Evolutionary conservation across 2,888 invertebrate species (phyloP).

Genomic region (Drosophila acutilabella): DNA sequence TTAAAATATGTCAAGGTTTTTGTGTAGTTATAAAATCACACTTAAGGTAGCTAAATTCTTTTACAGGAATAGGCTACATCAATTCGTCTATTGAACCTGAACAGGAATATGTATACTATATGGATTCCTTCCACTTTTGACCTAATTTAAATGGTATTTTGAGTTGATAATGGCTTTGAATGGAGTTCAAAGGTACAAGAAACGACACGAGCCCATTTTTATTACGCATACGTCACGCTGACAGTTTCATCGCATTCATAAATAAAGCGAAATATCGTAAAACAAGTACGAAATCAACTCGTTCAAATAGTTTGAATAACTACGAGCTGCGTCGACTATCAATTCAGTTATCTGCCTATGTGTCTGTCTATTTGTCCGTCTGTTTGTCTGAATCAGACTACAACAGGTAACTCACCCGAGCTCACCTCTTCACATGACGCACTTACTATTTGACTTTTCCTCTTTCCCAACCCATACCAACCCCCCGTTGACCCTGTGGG

Average conservation of each 20-base stretch:
- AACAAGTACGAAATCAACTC: slow-evolving; percentile 14
- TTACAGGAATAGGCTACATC: too few species aligned
- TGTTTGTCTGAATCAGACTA: slow-evolving; percentile 10
- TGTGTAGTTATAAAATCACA: background rate
- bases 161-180: background rate
- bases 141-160: background rate
- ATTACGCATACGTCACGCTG: slow-evolving; percentile 55
- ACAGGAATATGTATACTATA: too few species aligned
- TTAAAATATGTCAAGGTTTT: background rate
- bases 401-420: slow-evolving; percentile 32
- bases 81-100: too few species aligned
- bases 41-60: background rate
- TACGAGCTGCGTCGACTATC: slow-evolving; percentile 8
- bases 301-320: slow-evolving; percentile 58
- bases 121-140: too few species aligned
- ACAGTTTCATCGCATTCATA: slow-evolving; percentile 57
- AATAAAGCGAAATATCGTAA: slow-evolving; percentile 25
- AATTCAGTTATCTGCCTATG: background rate
- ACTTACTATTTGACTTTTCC: slow-evolving; percentile 19
- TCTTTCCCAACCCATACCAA: background rate
- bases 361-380: background rate
- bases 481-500: slow-evolving; percentile 8
- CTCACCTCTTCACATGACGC: slow-evolving; percentile 47
- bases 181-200: background rate
- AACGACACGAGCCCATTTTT: background rate